These are phyloP conservation scores for Geopemphigus sp. DNA, from an alignment of 1,140 invertebrate species.

Conservation along the genomic window DNA sequence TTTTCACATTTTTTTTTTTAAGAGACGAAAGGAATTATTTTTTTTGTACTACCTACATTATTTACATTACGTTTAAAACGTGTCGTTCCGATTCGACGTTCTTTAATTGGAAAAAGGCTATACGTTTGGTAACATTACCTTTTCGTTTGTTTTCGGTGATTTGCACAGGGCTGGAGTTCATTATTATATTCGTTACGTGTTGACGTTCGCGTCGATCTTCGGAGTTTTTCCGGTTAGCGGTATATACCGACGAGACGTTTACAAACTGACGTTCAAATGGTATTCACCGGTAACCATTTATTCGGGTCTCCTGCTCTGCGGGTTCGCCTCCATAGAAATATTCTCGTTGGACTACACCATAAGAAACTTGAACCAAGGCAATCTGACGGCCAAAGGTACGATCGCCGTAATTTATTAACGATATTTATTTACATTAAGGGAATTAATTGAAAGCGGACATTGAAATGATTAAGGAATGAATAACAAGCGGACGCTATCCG, in stretches of 20 bases:
- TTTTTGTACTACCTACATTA: no score
- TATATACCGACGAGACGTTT: conserved; percentile 49
- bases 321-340: conserved; percentile 51
- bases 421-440: no score
- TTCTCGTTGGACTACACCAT: conserved; percentile 52
- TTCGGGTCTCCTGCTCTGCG: conserved; percentile 49
- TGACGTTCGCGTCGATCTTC: conserved; percentile 50
- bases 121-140: background rate
- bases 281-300: conserved; percentile 50
- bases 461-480: no score
- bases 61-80: no score
- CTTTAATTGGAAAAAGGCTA: no score
- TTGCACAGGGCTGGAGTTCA: conserved; percentile 51
- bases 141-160: background rate
- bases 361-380: conserved; percentile 52
- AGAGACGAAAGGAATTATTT: no score
- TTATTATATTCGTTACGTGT: conserved; percentile 51
- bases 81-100: no score
- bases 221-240: conserved; percentile 52
- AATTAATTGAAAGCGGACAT: no score
- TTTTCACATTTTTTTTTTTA: no score
- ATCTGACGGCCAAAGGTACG: conserved; percentile 52
- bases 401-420: no score
- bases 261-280: conserved; percentile 51
- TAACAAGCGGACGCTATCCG: no score